Percentiles rank a stretch among this genome's conserved stretches.
Evolutionary conservation across 2,797 vertebrate genomes (phyloP).

Genomic region (Erithacus rubecula): DNA sequence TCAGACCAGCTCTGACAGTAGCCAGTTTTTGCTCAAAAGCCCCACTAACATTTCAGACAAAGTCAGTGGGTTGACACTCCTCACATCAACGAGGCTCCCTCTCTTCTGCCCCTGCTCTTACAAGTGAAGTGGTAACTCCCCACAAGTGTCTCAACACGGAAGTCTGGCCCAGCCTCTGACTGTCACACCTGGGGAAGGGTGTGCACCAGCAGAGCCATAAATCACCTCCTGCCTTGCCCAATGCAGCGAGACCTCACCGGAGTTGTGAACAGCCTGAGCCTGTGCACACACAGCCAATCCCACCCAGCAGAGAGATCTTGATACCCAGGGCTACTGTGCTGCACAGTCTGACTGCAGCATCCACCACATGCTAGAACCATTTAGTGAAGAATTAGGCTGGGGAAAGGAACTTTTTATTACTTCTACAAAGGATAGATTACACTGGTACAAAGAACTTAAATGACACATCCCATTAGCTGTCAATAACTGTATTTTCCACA

Average conservation of each 20-base stretch:
- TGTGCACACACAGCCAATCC: background rate
- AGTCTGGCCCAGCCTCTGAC: background rate
- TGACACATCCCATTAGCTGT: background rate
- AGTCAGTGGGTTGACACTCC: background rate
- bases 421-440: background rate
- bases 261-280: background rate
- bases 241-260: background rate
- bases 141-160: conserved; percentile 25
- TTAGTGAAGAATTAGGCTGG: background rate
- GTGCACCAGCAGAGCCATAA: background rate
- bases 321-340: background rate
- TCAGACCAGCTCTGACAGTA: background rate
- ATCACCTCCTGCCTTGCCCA: conserved; percentile 3
- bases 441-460: background rate
- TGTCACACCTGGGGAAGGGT: conserved; percentile 28
- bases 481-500: background rate
- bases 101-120: background rate
- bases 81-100: background rate
- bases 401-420: background rate
- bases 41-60: background rate
- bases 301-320: background rate
- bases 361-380: background rate
- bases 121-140: conserved; percentile 45
- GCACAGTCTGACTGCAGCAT: background rate
- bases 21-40: background rate